Base-by-base conservation (phyloP, 2,888 invertebrate species). In the Hyposoter dolosus region DNA sequence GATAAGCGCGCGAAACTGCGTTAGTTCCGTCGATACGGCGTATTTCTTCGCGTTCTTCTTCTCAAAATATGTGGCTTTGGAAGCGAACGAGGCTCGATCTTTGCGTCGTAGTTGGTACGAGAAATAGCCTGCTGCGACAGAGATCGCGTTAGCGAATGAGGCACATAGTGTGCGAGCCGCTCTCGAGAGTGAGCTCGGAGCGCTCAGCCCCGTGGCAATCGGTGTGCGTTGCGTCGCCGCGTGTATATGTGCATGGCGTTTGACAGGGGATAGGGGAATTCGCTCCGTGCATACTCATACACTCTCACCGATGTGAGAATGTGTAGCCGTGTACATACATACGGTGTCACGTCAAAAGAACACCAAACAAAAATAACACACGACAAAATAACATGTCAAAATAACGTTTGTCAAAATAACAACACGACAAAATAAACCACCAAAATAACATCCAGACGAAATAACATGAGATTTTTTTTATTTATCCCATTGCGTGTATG, bases 1-100 rank as follows among this genome's bases (percentile, higher is more conserved):
- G 78, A 56, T 78, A 72, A 72, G 45, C 45, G 72, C 19, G 28
- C 56, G 68, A 56, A 45, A 10, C 47, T 76, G 63, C 65, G 17
- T 80, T 76, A 15, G 60, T 60, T 28, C 85, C 47, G 85, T 85
- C 85, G 85, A 85, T 85, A 85, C 72, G 53, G 47, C 45, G 50
- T 80, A 60, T 85, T 83, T 83, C 83, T 85, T 79, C 85, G 79
- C 69, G 28, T 60, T 74, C 66, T 75, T 43, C 50, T 35, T 47
- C 17, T 32, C 43, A 60, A 75, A 63, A 65, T 71, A 66, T 35
- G 40, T 63, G 69, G 63, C 28, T 60, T 28, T 60, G 19, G 35
- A 76, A 68, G 53, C 74, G 83, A 80, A 85, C 85, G 85, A 83
- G 83, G 85, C 85, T 85, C 85, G 85, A 85, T 85, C 84, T 84